Conservation (phyloP, 2,113 vertebrate genomes). For the Hypanus sabinus region DNA sequence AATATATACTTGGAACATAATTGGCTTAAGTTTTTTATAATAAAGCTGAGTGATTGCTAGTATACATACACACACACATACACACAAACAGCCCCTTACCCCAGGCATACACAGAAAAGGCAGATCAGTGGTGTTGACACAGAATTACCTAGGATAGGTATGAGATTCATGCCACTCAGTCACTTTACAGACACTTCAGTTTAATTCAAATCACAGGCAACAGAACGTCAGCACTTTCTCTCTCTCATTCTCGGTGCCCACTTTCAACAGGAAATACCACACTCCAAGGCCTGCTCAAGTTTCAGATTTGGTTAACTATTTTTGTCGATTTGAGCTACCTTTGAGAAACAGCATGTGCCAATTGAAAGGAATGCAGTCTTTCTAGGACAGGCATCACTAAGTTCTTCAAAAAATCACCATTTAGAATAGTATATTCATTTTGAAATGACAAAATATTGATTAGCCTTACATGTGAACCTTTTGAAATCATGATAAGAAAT, state of each 20-base stretch:
- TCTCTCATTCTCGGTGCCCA: neutral
- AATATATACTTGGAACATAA: neutral
- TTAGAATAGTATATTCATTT: neutral
- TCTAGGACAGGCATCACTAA: conserved; percentile 2
- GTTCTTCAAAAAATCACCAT: neutral
- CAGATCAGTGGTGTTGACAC: neutral
- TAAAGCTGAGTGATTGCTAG: neutral
- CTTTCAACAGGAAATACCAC: neutral
- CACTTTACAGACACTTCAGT: neutral
- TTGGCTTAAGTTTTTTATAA: neutral
- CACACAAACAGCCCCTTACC: no score
- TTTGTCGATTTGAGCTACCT: neutral
- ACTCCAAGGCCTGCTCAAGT: neutral
- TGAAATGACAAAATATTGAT: conserved; percentile 35
- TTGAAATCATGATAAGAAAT: neutral
- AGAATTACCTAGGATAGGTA: neutral
- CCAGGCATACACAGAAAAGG: neutral
- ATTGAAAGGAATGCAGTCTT: conserved; percentile 19
- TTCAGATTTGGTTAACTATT: neutral
- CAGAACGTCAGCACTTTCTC: neutral
- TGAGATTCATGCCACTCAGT: neutral
- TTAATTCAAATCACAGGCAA: neutral
- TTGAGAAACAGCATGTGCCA: neutral
- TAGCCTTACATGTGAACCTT: neutral
- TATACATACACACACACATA: neutral